These are phyloP conservation scores for Clusia tigrina DNA, from an alignment of 2,888 invertebrate genomes.

Conservation along the genomic window DNA sequence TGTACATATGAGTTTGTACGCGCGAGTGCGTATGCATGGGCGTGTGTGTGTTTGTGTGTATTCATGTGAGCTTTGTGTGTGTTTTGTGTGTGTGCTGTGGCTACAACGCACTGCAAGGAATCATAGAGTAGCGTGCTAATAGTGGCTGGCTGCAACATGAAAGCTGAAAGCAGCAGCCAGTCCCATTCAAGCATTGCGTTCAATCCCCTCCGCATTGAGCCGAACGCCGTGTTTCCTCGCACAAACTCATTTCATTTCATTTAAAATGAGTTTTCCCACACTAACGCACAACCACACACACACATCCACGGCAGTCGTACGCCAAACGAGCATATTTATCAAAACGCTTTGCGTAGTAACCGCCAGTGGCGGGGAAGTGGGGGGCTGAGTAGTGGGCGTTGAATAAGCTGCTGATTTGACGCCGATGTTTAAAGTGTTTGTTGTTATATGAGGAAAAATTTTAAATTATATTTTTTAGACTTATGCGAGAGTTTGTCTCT, in stretches of 20 bases:
- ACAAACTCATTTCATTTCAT: conserved; percentile 33
- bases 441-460: no score
- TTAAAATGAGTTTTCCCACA: conserved; percentile 33
- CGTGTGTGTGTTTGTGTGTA: no score
- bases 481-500: conserved; percentile 9
- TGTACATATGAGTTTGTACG: no score
- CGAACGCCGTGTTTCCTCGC: conserved; percentile 18
- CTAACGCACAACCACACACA: not conserved
- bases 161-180: conserved; percentile 1
- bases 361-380: not conserved
- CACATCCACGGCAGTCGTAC: not conserved
- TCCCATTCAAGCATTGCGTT: conserved; percentile 18
- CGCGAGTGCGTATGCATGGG: no score
- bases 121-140: not conserved
- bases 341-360: not conserved
- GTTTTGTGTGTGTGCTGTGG: no score
- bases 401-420: not conserved
- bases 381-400: not conserved
- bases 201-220: conserved; percentile 20
- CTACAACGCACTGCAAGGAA: not conserved
- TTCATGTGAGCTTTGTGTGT: no score
- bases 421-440: no score
- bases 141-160: not conserved
- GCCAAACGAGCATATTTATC: not conserved
- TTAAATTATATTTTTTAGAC: not conserved